Evolutionary conservation across 2,888 invertebrate genomes (phyloP), one percentile per base, ranked within the genome.

Genomic region (Syrista parreyssii): DNA sequence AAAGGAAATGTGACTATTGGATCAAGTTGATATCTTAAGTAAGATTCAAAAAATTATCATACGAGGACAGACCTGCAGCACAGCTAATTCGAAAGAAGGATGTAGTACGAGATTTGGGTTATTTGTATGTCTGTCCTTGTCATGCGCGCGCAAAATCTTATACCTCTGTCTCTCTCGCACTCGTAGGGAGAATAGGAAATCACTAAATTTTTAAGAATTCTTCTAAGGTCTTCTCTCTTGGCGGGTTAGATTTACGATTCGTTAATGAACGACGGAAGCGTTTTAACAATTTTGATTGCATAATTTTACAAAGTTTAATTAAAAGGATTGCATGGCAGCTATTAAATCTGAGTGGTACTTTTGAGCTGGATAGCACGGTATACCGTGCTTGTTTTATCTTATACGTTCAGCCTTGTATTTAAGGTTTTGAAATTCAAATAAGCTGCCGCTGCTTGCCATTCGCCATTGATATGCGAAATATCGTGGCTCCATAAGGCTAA

Each of bases 401-500:
- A 86, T 85, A 87, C 86, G 83, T 84, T 85, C 87, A 86, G 88
- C 84, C 86, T 87, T 84, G 87, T 86, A 87, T 87, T 87, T 86
- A 86, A 86, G 84, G 85, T 88, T 88, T 88, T 88, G 85, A 88
- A 88, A 87, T 88, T 88, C 87, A 88, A 88, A 88, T 87, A 86
- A 84, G 80, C 85, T 82, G 82, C 84, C 83, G 79, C 85, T 82
- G 35, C 71, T 74, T 77, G 75, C 80, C 87, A 86, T 87, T 85
- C 87, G 85, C 86, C 84, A 87, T 88, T 88, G 88, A 88, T 88
- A 88, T 88, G 87, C 87, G 87, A 86, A 87, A 88, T 87, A 87
- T 86, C 82, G n/a, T 33, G 34, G 11, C 6, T 31, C 4, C 31
- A 33, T 31, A 71, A 4, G 4, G 31, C 71, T 12, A 71, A 32